Conservation (phyloP, 2,888 invertebrate genomes). For the Alloscopus bannaensis region DNA sequence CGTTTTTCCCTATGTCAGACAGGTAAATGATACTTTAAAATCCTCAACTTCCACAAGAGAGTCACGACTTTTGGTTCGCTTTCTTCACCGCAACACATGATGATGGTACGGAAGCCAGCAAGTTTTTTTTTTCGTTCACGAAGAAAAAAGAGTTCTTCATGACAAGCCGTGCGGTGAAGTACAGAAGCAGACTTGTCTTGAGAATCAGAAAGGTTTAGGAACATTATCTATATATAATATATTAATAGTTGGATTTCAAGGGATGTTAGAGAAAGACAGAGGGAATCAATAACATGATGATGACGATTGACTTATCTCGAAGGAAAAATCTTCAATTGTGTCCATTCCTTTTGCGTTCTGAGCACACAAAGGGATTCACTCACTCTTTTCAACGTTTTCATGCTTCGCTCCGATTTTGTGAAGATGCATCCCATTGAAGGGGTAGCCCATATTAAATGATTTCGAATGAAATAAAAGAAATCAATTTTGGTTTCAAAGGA, state of each 20-base stretch:
- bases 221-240: slow-evolving; percentile 26
- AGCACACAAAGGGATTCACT: not conserved
- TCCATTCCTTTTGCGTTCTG: not conserved
- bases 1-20: slow-evolving; percentile 31
- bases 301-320: slow-evolving; percentile 53
- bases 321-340: slow-evolving; percentile 43
- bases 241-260: slow-evolving; percentile 39
- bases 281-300: slow-evolving; percentile 53
- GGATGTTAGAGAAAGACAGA: too few species aligned
- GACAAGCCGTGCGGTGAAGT: slow-evolving; percentile 49
- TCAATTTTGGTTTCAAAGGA: not conserved
- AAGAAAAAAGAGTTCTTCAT: slow-evolving; percentile 26
- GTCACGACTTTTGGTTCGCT: slow-evolving; percentile 62
- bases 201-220: slow-evolving; percentile 9
- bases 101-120: slow-evolving; percentile 39
- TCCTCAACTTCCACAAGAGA: slow-evolving; percentile 55
- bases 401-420: not conserved
- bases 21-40: slow-evolving; percentile 63
- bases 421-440: not conserved
- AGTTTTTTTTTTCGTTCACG: slow-evolving; percentile 34
- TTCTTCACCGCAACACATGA: slow-evolving; percentile 1
- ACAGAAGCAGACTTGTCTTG: slow-evolving; percentile 38
- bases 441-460: not conserved
- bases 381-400: not conserved
- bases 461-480: too few species aligned